phyloP scores from a whole-genome alignment of 2,888 invertebrate genomes.

The Macrosiphum euphorbiae region DNA sequence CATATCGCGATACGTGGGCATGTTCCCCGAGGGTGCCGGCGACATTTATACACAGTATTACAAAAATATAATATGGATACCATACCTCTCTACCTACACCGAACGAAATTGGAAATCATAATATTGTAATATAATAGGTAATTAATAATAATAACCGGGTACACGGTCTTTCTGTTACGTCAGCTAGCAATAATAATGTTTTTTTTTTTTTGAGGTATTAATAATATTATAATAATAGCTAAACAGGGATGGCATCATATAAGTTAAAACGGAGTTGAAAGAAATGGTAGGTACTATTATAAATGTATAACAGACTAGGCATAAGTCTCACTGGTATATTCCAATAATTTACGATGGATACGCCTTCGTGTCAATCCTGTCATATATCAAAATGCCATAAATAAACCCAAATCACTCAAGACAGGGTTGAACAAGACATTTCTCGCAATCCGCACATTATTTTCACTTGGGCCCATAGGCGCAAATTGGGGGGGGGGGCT shows the following conservation, averaged over 20 bases:
- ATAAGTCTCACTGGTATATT: background rate
- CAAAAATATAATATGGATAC: background rate
- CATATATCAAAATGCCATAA: background rate
- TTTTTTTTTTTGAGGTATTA: too few relatives aligned
- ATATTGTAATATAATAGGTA: background rate
- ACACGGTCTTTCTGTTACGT: background rate
- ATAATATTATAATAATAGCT: background rate
- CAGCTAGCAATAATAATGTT: background rate
- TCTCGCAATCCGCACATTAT: background rate
- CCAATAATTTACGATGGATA: background rate
- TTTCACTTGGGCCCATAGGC: background rate
- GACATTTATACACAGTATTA: background rate
- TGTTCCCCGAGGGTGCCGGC: background rate
- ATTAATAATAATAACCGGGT: background rate
- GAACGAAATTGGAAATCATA: background rate
- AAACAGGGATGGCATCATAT: background rate
- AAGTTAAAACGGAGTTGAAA: background rate
- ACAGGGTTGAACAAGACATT: background rate
- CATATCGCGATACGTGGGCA: background rate
- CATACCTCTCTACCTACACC: background rate
- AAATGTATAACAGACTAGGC: background rate
- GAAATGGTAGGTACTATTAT: background rate
- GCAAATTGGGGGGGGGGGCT: too few relatives aligned
- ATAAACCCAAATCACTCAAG: background rate
- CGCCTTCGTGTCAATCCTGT: background rate